Conservation (phyloP, 2,797 vertebrate species). For the Paramormyrops hopkinsi region DNA sequence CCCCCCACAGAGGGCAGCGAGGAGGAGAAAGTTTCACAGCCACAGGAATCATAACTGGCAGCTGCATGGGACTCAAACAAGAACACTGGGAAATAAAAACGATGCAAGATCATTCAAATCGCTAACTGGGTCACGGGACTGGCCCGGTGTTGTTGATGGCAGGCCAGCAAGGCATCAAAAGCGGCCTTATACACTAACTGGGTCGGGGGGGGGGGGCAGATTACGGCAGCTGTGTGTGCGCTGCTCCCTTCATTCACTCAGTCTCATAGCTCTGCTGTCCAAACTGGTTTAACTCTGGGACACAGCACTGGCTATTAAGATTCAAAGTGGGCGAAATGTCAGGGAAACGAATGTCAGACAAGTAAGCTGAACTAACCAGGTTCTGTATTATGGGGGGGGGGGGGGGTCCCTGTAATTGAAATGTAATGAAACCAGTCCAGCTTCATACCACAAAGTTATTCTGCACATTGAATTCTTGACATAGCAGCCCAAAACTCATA, state of each 20-base stretch:
- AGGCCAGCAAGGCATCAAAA: slow-evolving; percentile 25
- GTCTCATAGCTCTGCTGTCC: neutral
- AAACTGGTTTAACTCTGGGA: slow-evolving; percentile 16
- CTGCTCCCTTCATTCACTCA: neutral
- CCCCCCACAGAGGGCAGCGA: neutral
- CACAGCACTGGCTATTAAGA: slow-evolving; percentile 9
- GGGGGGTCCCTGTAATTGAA: too few relatives aligned
- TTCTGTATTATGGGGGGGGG: too few relatives aligned
- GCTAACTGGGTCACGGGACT: slow-evolving; percentile 15
- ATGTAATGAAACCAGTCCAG: too few relatives aligned
- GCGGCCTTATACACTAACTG: slow-evolving; percentile 28
- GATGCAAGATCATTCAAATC: slow-evolving; percentile 30
- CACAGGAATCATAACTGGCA: neutral
- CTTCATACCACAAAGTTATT: neutral
- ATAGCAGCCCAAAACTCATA: neutral
- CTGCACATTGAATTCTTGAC: neutral
- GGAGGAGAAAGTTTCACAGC: neutral
- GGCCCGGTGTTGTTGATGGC: slow-evolving; percentile 27
- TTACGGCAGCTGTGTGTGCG: neutral
- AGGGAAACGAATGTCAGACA: neutral
- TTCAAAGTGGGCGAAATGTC: neutral
- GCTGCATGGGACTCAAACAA: neutral
- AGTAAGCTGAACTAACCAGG: neutral
- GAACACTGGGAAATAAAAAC: slow-evolving; percentile 20
- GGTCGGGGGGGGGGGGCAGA: slow-evolving; percentile 21